These are phyloP conservation scores for Octodon degus DNA, from an alignment of 2,113 vertebrate species.

Conservation along the genomic window DNA sequence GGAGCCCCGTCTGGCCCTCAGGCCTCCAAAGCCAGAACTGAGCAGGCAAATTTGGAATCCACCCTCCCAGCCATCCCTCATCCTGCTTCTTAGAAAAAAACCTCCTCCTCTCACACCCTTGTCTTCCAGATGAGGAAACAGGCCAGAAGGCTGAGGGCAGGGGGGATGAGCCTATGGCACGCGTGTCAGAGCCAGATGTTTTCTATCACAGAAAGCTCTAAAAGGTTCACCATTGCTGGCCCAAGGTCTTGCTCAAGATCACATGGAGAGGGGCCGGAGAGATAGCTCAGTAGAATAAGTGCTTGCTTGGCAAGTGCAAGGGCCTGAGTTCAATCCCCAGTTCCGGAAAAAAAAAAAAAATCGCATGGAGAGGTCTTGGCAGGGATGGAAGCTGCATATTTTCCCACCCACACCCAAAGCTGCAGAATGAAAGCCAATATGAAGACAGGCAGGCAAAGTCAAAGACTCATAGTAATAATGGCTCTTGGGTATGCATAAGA, in stretches of 20 bases:
- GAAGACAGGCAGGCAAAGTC: background rate
- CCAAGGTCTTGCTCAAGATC: background rate
- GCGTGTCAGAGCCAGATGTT: background rate
- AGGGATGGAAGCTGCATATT: background rate
- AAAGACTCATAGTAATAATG: background rate
- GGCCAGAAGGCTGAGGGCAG: background rate
- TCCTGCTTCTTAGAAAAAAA: background rate
- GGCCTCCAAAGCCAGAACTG: rapidly evolving
- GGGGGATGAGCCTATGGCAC: background rate
- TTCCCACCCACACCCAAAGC: background rate
- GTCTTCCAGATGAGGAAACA: background rate
- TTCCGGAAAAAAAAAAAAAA: too few relatives aligned
- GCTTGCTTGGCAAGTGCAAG: too few relatives aligned
- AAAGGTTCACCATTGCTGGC: background rate
- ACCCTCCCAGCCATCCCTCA: background rate
- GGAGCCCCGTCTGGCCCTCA: background rate
- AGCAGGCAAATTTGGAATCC: background rate
- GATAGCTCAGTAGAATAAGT: too few relatives aligned
- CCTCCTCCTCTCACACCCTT: background rate
- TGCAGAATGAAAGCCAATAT: background rate
- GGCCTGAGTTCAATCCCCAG: too few relatives aligned
- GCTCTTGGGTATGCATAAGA: too few relatives aligned
- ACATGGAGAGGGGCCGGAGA: background rate
- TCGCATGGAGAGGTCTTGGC: background rate
- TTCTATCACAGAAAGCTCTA: background rate